These are phyloP conservation scores for Drosophila neonasuta DNA, from an alignment of 2,888 invertebrate genomes.

Conservation along the genomic window DNA sequence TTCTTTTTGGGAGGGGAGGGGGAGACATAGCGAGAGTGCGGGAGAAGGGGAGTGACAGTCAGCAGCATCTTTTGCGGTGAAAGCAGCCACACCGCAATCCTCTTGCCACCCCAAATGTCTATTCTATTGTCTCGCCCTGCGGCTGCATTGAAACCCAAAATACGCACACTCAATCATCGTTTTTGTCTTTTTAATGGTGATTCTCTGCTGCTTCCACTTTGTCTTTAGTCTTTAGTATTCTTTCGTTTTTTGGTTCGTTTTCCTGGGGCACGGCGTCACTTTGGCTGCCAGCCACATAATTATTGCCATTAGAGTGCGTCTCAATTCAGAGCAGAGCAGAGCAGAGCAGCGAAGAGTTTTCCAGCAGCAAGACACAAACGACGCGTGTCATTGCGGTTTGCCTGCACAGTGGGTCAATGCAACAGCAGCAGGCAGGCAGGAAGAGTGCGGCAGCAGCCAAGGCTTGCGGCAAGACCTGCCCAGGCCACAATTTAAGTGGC, in stretches of 20 bases:
- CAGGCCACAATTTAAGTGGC: slow-evolving; percentile 65
- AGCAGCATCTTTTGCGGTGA: slow-evolving; percentile 68
- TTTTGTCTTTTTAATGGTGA: slow-evolving; percentile 75
- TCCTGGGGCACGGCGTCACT: slow-evolving; percentile 35
- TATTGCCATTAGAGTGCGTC: slow-evolving; percentile 77
- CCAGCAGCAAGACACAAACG: slow-evolving; percentile 48
- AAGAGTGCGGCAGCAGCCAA: slow-evolving; percentile 6
- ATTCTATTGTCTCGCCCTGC: slow-evolving; percentile 28
- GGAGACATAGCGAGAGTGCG: background rate
- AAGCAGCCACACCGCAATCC: slow-evolving; percentile 28
- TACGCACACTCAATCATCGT: slow-evolving; percentile 77
- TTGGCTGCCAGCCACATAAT: slow-evolving; percentile 66
- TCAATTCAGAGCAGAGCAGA: slow-evolving; percentile 62
- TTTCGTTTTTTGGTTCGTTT: slow-evolving; percentile 3
- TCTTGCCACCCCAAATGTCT: background rate
- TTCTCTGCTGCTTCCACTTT: slow-evolving; percentile 24
- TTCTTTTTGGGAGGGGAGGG: slow-evolving; percentile 11
- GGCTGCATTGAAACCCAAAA: slow-evolving; percentile 71
- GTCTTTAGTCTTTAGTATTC: background rate
- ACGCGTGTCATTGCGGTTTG: slow-evolving; percentile 74
- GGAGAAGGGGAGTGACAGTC: background rate
- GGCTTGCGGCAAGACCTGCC: slow-evolving; percentile 44
- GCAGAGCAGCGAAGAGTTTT: slow-evolving; percentile 36
- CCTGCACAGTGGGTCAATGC: slow-evolving; percentile 60
- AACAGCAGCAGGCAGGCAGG: slow-evolving; percentile 2